Conservation (phyloP, 2,797 vertebrate species). For the Hypotaenidia philippensis region DNA sequence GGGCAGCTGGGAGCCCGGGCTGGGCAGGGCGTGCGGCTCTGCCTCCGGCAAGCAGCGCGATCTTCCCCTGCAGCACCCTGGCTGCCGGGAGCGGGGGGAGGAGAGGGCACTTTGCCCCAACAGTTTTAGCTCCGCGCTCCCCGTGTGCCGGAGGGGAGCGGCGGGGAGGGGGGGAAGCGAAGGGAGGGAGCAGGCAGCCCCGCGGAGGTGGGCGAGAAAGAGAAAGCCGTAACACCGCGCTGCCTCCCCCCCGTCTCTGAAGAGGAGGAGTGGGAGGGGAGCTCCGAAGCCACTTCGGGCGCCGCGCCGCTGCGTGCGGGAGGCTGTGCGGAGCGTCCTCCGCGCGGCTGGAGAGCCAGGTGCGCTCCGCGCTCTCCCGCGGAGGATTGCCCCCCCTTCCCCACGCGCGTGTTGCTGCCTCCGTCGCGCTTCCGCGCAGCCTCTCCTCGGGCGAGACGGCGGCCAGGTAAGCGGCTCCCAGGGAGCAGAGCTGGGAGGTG, state of each 20-base stretch:
- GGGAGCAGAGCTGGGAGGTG: not conserved
- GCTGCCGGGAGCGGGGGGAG: not conserved
- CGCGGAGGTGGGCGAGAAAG: not conserved
- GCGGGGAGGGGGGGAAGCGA: not conserved
- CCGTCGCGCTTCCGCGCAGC: not conserved
- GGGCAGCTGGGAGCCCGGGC: not conserved
- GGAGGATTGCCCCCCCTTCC: not conserved
- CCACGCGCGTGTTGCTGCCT: not conserved
- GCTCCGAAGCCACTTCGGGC: slow-evolving; percentile 19
- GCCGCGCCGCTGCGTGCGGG: not conserved
- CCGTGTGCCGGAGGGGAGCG: not conserved
- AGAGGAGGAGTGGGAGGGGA: slow-evolving; percentile 25
- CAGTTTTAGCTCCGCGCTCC: not conserved
- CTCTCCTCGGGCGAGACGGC: not conserved
- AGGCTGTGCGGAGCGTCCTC: not conserved
- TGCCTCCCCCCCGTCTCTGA: not conserved
- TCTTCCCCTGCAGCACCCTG: not conserved
- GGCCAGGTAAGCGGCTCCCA: not conserved
- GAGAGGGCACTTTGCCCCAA: not conserved
- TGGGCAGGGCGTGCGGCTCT: not conserved
- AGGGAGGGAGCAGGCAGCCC: not conserved
- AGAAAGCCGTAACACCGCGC: not conserved
- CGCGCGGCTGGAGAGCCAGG: not conserved
- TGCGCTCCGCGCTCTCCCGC: not conserved
- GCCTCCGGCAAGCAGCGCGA: not conserved